Base-by-base conservation (phyloP, 2,113 vertebrate genomes). In the Apaloderma vittatum region DNA sequence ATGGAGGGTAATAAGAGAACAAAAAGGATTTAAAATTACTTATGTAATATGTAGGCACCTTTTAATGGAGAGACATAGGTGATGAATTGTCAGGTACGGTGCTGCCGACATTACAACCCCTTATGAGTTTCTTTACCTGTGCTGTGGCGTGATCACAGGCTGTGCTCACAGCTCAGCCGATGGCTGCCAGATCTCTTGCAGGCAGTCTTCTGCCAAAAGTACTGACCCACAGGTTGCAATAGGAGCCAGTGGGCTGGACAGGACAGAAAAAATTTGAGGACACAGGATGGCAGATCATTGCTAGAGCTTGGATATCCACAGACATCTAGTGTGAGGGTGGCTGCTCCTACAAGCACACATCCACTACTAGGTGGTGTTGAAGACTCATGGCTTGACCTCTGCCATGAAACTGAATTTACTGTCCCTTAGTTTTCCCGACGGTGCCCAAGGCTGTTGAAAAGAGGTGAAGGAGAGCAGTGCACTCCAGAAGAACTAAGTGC, bases 1-100 rank as follows among this genome's bases (percentile, higher is more conserved):
- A 8, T 0, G 1, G 70, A 68, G 34, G 8, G 13, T 30, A 46
- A 80, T 45, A 82, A 55, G 45, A 57, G 54, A 68, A 68, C 6
- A 67, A 29, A 40, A 29, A 58, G 12, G 7, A 11, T 68, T 94
- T 91, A 73, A 2, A 54, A 36, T 68, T 52, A 57, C 40, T 48
- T 72, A 11, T 0, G 2, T 40, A 6, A 26, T 34, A 37, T 0
- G 0, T 18, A 72, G 34, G 11, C 13, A 36, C 5, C 40, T 67
- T 62, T 76, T 32, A 32, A 59, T 66, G 74, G 58, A 61, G 58
- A 61, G 66, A 27, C 0, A 1, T 3, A 67, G 48, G 37, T 52
- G 84, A 19, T 29, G 71, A 82, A 21, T 19, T 40, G 57, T 55
- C 37, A 49, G n/a, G 19, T 14, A 23, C 6, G 30, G 52, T 40